Conservation (phyloP, 2,797 vertebrate species). For the Merluccius polli region DNA sequence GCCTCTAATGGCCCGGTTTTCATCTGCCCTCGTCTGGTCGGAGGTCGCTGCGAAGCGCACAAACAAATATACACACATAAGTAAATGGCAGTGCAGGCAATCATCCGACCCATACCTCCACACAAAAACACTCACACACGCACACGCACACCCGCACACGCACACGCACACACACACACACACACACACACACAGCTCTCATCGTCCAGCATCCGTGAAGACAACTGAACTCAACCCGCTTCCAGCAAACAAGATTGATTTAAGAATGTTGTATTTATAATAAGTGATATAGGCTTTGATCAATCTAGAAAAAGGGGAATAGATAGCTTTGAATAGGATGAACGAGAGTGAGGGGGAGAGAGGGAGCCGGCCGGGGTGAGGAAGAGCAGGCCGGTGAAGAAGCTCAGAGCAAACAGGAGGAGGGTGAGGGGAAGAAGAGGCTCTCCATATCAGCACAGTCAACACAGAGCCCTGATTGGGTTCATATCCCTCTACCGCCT, state of each 20-base stretch:
- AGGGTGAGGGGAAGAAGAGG: conserved; percentile 64
- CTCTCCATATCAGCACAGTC: conserved; percentile 70
- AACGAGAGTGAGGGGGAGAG: conserved; percentile 6
- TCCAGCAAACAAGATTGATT: not conserved
- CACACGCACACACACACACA: not conserved
- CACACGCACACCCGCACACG: not conserved
- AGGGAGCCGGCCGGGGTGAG: conserved; percentile 15
- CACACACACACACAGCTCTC: not conserved
- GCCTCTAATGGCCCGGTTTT: conserved; percentile 47
- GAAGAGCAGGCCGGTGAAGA: conserved; percentile 17
- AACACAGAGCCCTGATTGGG: conserved; percentile 70
- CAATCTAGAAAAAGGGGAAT: conserved; percentile 14
- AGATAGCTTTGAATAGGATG: conserved; percentile 23
- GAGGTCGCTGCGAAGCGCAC: conserved; percentile 6
- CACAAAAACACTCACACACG: not conserved
- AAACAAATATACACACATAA: conserved; percentile 31
- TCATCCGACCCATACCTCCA: not conserved
- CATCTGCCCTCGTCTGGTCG: conserved; percentile 36
- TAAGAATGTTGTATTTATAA: not conserved
- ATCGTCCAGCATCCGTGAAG: not conserved
- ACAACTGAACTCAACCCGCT: not conserved
- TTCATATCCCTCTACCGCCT: conserved; percentile 55
- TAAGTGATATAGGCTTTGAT: not conserved
- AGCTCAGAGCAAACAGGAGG: conserved; percentile 69
- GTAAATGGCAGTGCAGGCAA: not conserved